Evolutionary conservation across 2,113 vertebrate species (phyloP), one percentile per base, ranked within the genome.

Genomic region (Brachionichthys hirsutus): DNA sequence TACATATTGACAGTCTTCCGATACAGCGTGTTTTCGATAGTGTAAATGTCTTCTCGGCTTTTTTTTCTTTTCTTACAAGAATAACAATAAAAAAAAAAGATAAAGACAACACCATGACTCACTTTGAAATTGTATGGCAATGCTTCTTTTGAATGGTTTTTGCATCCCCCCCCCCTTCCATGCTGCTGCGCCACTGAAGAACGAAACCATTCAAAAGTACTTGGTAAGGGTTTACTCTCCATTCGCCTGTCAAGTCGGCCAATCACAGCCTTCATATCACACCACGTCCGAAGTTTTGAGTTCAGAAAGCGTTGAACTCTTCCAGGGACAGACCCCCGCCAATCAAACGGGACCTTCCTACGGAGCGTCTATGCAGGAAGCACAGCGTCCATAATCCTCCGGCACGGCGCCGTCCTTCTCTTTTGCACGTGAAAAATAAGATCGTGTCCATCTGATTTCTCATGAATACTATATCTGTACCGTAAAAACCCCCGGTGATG

Each of bases 71-170:
- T 85, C 87, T 87, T 88, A 80, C 86, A 90, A 89, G 83, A 88
- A 90, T 86, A 90, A 90, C 82, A 85, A 89, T 90, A 91, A 87
- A 92, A 91, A 87, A 92, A 91, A 91, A 90, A 86, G 76, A 89
- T 81, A 86, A 73, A 81, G 89, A 90, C 89, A 81, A 89, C 89
- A 90, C 82, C 76, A 83, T 85, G 75, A 89, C 78, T 85, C 75
- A 85, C 84, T 88, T 81, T 85, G 54, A 83, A 77, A 79, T 77
- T 79, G 61, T 80, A 90, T 89, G 90, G 89, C 82, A 85, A 88
- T 71, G 78, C 74, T 80, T 85, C 71, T 82, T 82, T 71, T 82
- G 66, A 85, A 79, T 84, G 85, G 75, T 80, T 83, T 84, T 80
- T 77, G 71, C 74, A 70, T 75, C 70, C 83, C 70, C 73, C 62